Evolutionary conservation across 92 coral and sea anemone species (phyloP).

Genomic region (Meandrina meandrites): DNA sequence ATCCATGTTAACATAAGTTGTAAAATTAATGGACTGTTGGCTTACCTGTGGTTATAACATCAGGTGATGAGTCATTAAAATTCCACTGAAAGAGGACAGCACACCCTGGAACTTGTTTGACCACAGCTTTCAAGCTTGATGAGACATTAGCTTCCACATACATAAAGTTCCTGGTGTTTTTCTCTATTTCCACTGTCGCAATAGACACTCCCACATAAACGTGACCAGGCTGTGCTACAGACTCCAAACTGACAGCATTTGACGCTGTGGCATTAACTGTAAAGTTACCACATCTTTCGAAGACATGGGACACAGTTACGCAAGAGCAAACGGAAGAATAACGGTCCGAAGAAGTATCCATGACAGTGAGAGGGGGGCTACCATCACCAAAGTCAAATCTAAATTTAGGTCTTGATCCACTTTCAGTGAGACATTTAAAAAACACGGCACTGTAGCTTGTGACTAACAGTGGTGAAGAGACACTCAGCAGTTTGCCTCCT

Average conservation of each 20-base stretch:
- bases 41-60: conserved; percentile 44
- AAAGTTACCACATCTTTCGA: conserved; percentile 50
- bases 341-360: not conserved
- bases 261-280: conserved; percentile 33
- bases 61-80: conserved; percentile 53
- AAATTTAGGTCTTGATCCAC: conserved; percentile 59
- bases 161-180: not conserved
- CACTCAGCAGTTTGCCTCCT: not conserved
- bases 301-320: conserved; percentile 35
- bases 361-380: not conserved
- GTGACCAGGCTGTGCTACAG: not conserved
- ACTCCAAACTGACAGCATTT: conserved; percentile 46
- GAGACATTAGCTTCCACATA: conserved; percentile 15
- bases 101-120: conserved; percentile 25
- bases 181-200: not conserved
- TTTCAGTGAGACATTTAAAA: conserved; percentile 35
- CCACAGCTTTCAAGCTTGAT: conserved; percentile 2
- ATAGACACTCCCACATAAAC: not conserved
- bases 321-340: conserved; percentile 23
- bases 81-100: conserved; percentile 46
- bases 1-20: too few species aligned
- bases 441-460: not conserved
- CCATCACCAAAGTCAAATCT: conserved; percentile 55
- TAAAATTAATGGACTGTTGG: too few species aligned
- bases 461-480: conserved; percentile 9